Percentiles rank a stretch among this genome's conserved stretches.
Evolutionary conservation across 2,113 vertebrate genomes (phyloP).

Genomic region (Circaetus cinerascens): DNA sequence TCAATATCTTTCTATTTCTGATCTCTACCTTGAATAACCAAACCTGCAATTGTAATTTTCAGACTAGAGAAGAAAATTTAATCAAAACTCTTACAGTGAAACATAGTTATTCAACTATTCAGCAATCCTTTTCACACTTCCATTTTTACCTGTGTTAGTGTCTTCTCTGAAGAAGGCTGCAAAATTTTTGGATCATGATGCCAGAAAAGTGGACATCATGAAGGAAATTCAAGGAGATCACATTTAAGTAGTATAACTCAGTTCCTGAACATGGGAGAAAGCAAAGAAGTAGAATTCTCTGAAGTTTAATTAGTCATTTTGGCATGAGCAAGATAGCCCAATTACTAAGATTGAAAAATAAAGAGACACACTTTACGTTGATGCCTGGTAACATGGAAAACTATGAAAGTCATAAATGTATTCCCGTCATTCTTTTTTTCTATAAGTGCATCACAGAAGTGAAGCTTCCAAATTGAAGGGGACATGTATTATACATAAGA

Average conservation of each 20-base stretch:
- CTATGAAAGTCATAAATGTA: not conserved
- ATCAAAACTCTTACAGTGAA: not conserved
- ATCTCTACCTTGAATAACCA: not conserved
- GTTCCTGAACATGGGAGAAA: not conserved
- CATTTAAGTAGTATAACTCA: not conserved
- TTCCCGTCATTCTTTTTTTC: not conserved
- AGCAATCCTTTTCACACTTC: not conserved
- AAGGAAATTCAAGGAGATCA: not conserved
- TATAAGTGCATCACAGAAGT: not conserved
- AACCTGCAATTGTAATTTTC: not conserved
- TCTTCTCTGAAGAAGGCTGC: not conserved
- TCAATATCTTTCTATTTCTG: not conserved
- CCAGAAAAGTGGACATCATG: not conserved
- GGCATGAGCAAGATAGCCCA: not conserved
- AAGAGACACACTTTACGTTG: not conserved
- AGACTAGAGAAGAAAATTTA: not conserved
- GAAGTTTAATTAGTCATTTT: not conserved
- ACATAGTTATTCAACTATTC: not conserved
- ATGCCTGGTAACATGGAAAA: not conserved
- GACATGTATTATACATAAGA: not conserved
- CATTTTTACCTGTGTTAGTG: not conserved
- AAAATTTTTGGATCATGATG: not conserved
- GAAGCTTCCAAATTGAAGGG: not conserved
- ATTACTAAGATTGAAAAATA: not conserved
- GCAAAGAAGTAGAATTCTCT: not conserved